Evolutionary conservation across 1,140 invertebrate species (phyloP).

Genomic region (Calliopsis andreniformis): DNA sequence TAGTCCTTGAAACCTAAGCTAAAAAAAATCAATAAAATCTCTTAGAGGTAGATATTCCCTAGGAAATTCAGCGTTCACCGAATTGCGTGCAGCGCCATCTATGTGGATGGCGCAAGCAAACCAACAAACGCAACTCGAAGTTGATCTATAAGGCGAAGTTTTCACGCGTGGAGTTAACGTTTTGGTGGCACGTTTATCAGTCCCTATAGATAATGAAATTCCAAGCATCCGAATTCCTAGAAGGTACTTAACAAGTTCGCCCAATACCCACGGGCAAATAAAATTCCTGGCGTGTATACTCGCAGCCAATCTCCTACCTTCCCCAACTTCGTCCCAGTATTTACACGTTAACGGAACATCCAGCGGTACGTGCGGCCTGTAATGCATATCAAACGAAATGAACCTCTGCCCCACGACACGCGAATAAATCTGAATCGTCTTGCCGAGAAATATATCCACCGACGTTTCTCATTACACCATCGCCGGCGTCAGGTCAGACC

Average conservation of each 20-base stretch:
- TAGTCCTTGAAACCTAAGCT: too few relatives aligned
- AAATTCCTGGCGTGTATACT: neutral
- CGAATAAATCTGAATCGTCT: neutral
- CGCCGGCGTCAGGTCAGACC: neutral
- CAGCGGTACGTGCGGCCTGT: too few relatives aligned
- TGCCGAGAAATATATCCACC: neutral
- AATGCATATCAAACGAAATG: neutral
- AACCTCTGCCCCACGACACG: neutral
- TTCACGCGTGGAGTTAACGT: neutral
- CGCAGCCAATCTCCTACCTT: neutral
- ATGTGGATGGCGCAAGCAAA: too few relatives aligned
- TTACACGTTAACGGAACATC: neutral
- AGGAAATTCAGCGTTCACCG: neutral
- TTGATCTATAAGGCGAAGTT: neutral
- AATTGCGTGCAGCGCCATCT: neutral
- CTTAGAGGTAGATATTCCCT: too few relatives aligned
- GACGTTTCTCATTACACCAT: constrained; percentile 10
- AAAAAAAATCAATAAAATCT: too few relatives aligned
- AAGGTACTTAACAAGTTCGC: constrained; percentile 12
- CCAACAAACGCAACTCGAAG: neutral
- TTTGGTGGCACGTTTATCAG: neutral
- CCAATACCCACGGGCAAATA: neutral
- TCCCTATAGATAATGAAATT: neutral
- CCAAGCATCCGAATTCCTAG: neutral
- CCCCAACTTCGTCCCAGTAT: neutral